phyloP scores from a whole-genome alignment of 1,140 invertebrate species.

The Ceratina australensis region DNA sequence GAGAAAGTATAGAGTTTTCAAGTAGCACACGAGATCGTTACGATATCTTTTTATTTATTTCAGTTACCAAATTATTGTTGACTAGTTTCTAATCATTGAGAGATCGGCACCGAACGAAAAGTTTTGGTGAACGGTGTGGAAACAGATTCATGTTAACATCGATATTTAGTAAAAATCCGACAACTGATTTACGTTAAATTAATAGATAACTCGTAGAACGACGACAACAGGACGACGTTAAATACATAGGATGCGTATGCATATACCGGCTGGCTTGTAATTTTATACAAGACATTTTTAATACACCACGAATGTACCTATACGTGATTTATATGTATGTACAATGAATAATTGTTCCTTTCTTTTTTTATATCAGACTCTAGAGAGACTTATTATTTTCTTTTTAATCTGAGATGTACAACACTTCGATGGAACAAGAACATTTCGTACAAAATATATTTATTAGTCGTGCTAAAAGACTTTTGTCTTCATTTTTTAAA shows the following conservation, averaged over 20 bases:
- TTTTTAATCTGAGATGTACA: neutral
- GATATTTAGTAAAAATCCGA: too few species aligned
- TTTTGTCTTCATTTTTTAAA: neutral
- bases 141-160: too few species aligned
- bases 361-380: neutral
- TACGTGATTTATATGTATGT: conserved; percentile 12
- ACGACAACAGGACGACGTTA: conserved; percentile 9
- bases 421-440: neutral
- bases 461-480: neutral
- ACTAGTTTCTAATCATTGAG: neutral
- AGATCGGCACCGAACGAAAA: neutral
- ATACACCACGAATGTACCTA: conserved; percentile 13
- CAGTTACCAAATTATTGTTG: neutral
- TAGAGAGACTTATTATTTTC: neutral
- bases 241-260: conserved; percentile 11
- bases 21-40: neutral
- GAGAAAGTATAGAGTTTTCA: neutral
- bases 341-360: conserved; percentile 1
- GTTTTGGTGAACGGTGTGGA: too few species aligned
- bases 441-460: neutral
- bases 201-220: too few species aligned
- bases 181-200: too few species aligned
- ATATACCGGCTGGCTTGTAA: conserved; percentile 33
- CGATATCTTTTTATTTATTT: neutral
- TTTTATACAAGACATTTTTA: conserved; percentile 30